Evolutionary conservation across 2,113 vertebrate species (phyloP).

Genomic region (Oophaga pumilio): DNA sequence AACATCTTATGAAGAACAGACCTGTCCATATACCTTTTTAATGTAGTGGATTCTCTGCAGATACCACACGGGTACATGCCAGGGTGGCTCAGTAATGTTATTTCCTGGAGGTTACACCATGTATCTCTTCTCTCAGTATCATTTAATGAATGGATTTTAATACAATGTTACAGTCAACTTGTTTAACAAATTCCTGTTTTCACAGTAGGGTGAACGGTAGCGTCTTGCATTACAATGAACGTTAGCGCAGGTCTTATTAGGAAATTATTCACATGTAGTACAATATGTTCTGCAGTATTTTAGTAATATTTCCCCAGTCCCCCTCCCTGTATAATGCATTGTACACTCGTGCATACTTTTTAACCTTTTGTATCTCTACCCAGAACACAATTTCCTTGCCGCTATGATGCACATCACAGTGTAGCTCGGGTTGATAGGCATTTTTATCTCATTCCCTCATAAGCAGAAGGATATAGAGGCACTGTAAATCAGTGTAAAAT

Average conservation of each 20-base stretch:
- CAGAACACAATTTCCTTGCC: neutral
- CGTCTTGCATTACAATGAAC: conserved; percentile 6
- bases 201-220: neutral
- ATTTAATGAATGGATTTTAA: conserved; percentile 8
- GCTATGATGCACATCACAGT: neutral
- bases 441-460: neutral
- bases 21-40: too few relatives aligned
- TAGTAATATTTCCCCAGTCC: neutral
- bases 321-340: neutral
- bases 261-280: neutral
- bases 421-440: neutral
- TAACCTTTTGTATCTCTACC: conserved; percentile 21
- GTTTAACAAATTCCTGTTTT: conserved; percentile 15
- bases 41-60: neutral
- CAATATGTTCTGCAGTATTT: neutral
- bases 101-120: neutral
- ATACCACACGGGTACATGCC: neutral
- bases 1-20: too few relatives aligned
- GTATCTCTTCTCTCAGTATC: neutral
- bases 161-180: conserved; percentile 8
- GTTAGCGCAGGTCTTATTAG: conserved; percentile 4
- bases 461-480: neutral
- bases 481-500: conserved; percentile 1
- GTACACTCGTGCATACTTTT: neutral
- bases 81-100: neutral